These are phyloP conservation scores for Cotesia vestalis DNA, from an alignment of 1,140 invertebrate species.

Conservation along the genomic window DNA sequence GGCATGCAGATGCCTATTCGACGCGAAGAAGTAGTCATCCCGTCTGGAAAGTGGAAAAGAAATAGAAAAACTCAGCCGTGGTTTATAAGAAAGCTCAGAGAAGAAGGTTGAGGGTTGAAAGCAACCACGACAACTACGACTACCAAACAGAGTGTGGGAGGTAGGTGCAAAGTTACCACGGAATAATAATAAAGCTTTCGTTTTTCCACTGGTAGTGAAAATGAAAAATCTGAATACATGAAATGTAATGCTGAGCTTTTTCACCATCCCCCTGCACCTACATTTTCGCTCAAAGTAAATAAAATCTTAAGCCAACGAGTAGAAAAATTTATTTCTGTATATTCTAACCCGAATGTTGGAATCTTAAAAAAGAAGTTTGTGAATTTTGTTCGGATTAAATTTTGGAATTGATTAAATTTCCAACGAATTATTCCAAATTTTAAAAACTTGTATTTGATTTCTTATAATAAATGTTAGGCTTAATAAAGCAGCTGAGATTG, in stretches of 20 bases:
- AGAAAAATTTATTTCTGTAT: slow-evolving; percentile 2
- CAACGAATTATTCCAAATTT: too few species aligned
- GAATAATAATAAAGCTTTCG: slow-evolving; percentile 67
- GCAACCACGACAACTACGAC: slow-evolving; percentile 5
- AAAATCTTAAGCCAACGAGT: background rate
- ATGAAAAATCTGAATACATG: slow-evolving; percentile 67
- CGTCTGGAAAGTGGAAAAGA: background rate
- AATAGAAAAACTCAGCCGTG: background rate
- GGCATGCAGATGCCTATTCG: slow-evolving; percentile 49
- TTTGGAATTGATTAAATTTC: too few species aligned
- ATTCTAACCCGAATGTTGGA: too few species aligned
- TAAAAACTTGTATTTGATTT: too few species aligned
- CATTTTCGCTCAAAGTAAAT: slow-evolving; percentile 27
- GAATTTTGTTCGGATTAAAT: too few species aligned
- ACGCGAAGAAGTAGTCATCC: slow-evolving; percentile 43
- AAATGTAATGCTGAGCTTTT: slow-evolving; percentile 56
- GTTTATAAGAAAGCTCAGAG: background rate
- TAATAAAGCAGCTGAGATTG: too few species aligned
- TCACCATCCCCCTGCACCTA: slow-evolving; percentile 30
- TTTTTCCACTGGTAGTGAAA: slow-evolving; percentile 40
- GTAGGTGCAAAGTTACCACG: slow-evolving; percentile 62
- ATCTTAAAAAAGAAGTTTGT: too few species aligned
- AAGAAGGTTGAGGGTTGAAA: slow-evolving; percentile 27
- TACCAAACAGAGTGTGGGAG: slow-evolving; percentile 39
- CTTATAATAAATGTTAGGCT: too few species aligned